Evolutionary conservation across 2,888 invertebrate genomes (phyloP).

Genomic region (Clostera curtula): DNA sequence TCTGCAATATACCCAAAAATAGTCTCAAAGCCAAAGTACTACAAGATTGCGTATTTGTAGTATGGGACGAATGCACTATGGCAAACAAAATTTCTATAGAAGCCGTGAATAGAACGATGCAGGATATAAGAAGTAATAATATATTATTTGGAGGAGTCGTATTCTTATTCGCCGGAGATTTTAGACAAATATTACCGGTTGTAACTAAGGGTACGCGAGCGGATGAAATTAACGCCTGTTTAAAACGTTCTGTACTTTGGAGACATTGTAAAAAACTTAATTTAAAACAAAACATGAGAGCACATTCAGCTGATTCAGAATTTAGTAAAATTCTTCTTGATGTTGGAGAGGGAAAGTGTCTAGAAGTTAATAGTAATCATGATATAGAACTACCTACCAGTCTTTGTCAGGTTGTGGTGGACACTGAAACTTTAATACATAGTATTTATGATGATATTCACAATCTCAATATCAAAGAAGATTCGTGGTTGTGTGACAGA

Average conservation of each 20-base stretch:
- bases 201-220: slow-evolving; percentile 1
- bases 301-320: slow-evolving; percentile 6
- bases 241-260: slow-evolving; percentile 6
- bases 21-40: slow-evolving; percentile 1
- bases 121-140: slow-evolving; percentile 1
- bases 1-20: neutral
- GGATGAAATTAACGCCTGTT: slow-evolving; percentile 2
- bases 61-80: neutral
- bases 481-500: slow-evolving; percentile 3
- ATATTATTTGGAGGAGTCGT: neutral
- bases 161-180: slow-evolving; percentile 1
- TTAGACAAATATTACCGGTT: slow-evolving; percentile 1
- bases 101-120: slow-evolving; percentile 1
- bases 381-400: slow-evolving; percentile 3
- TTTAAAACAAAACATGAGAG: slow-evolving; percentile 6
- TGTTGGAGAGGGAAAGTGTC: too few species aligned
- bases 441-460: slow-evolving; percentile 6
- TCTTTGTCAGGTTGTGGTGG: slow-evolving; percentile 4
- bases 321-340: too few species aligned
- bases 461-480: slow-evolving; percentile 3
- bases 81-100: slow-evolving; percentile 1
- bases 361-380: too few species aligned
- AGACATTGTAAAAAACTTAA: slow-evolving; percentile 6
- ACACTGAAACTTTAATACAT: slow-evolving; percentile 4
- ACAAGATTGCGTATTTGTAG: slow-evolving; percentile 1